These are phyloP conservation scores for Parazoanthus swiftii DNA, from an alignment of 92 coral and sea anemone species.

Conservation along the genomic window DNA sequence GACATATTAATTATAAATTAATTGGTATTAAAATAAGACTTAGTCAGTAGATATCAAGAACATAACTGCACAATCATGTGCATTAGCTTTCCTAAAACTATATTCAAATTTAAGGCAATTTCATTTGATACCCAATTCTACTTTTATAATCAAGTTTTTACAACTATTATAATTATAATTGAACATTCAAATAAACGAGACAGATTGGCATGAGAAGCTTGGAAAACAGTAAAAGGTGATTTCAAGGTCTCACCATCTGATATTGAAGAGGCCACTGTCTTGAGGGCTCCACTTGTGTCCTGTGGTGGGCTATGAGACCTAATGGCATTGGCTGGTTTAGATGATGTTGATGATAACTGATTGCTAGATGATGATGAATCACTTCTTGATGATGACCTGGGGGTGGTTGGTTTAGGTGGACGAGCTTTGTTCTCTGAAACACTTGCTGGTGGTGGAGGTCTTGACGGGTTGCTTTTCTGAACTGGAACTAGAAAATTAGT, in stretches of 20 bases:
- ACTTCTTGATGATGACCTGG: conserved; percentile 21
- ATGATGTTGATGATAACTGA: conserved; percentile 14
- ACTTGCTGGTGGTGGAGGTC: conserved; percentile 23
- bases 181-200: too few relatives aligned
- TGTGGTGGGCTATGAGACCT: background rate
- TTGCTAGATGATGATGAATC: conserved; percentile 1
- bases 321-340: conserved; percentile 1
- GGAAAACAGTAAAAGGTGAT: background rate
- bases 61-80: too few relatives aligned
- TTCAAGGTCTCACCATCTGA: conserved; percentile 22
- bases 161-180: too few relatives aligned
- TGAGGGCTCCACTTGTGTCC: conserved; percentile 7
- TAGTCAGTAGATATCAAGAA: too few relatives aligned
- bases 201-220: too few relatives aligned
- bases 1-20: too few relatives aligned
- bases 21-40: too few relatives aligned
- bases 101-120: too few relatives aligned
- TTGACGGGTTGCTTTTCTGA: background rate
- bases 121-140: too few relatives aligned
- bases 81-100: too few relatives aligned
- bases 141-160: background rate
- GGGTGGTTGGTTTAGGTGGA: background rate
- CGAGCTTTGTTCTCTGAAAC: background rate
- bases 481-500: background rate
- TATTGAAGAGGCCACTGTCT: conserved; percentile 29